Percentiles rank a stretch among this genome's conserved stretches.
Conservation (phyloP, 2,797 vertebrate genomes). For the Sebastes melanostomus region DNA sequence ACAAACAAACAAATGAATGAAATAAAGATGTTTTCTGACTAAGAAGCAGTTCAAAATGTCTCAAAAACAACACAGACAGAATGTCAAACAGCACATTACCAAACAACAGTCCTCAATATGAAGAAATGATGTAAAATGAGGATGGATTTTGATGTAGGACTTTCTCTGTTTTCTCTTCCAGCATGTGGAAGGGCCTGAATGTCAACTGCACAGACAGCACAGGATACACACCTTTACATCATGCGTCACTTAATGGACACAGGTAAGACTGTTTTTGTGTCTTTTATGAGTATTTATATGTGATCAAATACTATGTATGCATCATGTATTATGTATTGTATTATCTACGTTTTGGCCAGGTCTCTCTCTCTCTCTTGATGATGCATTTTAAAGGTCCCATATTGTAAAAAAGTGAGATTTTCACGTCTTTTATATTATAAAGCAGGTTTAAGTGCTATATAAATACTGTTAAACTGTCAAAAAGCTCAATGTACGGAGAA, state of each 20-base stretch:
- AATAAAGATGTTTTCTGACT: background rate
- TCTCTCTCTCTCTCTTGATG: too few species aligned
- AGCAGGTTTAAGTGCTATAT: too few species aligned
- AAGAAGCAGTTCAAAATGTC: background rate
- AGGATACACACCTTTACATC: constrained; percentile 95
- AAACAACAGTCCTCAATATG: background rate
- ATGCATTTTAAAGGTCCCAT: too few species aligned
- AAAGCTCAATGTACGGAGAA: too few species aligned
- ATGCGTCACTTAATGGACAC: constrained; percentile 96
- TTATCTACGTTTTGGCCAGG: background rate
- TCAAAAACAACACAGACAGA: background rate
- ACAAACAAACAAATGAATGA: background rate
- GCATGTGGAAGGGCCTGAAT: constrained; percentile 97
- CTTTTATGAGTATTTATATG: background rate
- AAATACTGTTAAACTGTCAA: too few species aligned
- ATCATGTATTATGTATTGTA: background rate
- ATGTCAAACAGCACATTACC: background rate
- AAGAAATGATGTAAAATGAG: background rate
- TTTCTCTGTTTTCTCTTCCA: constrained; percentile 67
- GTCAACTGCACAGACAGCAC: constrained; percentile 97
- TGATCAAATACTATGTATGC: too few species aligned
- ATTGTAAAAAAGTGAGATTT: too few species aligned
- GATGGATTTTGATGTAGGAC: constrained; percentile 3
- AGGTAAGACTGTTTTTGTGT: constrained; percentile 78
- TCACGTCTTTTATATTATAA: too few species aligned